A percentile compares a stretch with the other conserved stretches of the same genome.
Conservation (phyloP, 2,888 invertebrate genomes). For the Ephialtes manifestator region DNA sequence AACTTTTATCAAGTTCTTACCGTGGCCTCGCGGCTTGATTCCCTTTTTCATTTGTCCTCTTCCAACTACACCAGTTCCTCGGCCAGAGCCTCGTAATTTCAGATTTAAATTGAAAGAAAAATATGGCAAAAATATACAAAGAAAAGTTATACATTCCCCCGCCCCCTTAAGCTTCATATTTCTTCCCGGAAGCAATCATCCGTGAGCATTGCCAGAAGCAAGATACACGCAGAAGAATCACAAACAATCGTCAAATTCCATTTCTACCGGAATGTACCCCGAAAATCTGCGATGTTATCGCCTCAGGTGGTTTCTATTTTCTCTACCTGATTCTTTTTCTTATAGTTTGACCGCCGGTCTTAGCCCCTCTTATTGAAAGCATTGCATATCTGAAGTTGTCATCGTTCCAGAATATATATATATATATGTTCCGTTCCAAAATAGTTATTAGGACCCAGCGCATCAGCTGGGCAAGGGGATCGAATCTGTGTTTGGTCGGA, state of each 20-base stretch:
- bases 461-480: neutral
- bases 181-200: constrained; percentile 47
- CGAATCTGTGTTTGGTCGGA: neutral
- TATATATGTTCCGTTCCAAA: neutral
- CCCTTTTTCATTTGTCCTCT: constrained; percentile 34
- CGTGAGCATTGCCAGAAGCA: constrained; percentile 38
- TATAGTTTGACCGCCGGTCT: neutral
- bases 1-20: constrained; percentile 73
- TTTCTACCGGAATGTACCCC: neutral
- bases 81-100: constrained; percentile 61
- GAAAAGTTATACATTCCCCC: constrained; percentile 34
- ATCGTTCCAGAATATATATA: neutral
- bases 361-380: neutral
- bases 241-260: constrained; percentile 52
- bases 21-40: constrained; percentile 63
- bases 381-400: neutral
- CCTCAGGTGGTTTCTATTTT: constrained; percentile 39
- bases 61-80: constrained; percentile 47
- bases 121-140: constrained; percentile 44
- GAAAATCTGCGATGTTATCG: constrained; percentile 34
- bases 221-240: constrained; percentile 25
- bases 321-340: constrained; percentile 26
- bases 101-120: constrained; percentile 69
- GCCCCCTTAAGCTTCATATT: constrained; percentile 18
- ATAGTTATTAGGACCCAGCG: constrained; percentile 3